Conservation (phyloP, 2,888 invertebrate species). For the Protodeltote pygarga region DNA sequence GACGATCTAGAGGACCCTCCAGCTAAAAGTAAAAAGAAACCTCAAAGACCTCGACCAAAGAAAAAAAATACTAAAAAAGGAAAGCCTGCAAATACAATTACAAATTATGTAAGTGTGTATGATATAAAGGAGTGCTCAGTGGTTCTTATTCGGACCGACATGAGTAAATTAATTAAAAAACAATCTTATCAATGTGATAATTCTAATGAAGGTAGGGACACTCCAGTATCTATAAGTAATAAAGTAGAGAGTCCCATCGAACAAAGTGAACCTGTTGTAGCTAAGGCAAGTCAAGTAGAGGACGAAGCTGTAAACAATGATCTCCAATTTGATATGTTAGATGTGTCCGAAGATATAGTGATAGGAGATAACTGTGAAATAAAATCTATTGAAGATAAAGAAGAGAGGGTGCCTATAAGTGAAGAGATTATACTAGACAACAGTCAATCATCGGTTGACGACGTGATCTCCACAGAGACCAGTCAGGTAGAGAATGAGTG, state of each 20-base stretch:
- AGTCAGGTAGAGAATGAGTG: conserved; percentile 61
- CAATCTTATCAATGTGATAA: conserved; percentile 7
- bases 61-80: conserved; percentile 41
- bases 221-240: background rate
- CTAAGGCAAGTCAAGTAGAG: conserved; percentile 23
- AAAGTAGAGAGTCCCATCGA: background rate
- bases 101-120: conserved; percentile 32
- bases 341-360: conserved; percentile 81
- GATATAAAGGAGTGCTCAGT: conserved; percentile 71
- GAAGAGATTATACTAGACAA: conserved; percentile 80
- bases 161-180: conserved; percentile 55
- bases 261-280: background rate
- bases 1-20: conserved; percentile 70
- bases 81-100: conserved; percentile 36
- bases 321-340: conserved; percentile 80
- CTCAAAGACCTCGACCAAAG: conserved; percentile 47
- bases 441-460: conserved; percentile 71
- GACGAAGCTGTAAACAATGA: conserved; percentile 60
- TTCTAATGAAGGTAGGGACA: conserved; percentile 1
- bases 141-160: conserved; percentile 61
- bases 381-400: conserved; percentile 64
- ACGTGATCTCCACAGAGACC: conserved; percentile 39
- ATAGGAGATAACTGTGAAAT: conserved; percentile 74
- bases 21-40: conserved; percentile 53
- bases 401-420: conserved; percentile 54